Evolutionary conservation across 2,888 invertebrate genomes (phyloP), one percentile per base, ranked within the genome.

Genomic region (Raillietiella orientalis): DNA sequence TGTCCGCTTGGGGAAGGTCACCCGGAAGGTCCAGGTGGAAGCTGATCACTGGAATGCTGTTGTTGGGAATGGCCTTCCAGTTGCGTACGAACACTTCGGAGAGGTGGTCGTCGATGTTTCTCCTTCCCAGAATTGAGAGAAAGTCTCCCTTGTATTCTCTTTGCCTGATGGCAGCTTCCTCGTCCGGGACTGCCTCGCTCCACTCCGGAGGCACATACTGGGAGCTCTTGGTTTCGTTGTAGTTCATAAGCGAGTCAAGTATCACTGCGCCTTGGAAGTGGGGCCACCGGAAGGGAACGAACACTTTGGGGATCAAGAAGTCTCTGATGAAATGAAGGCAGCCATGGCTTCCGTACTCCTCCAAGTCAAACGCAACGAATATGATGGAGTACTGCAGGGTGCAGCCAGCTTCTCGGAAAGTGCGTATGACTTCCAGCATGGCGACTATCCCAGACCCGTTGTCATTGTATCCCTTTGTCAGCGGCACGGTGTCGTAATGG

Each of bases 361-460:
- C 44, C 30, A 42, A 32, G 28, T 45, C 45, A 32, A 45, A 44
- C 2, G 43, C 41, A 4, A 44, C 44, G 29, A 44, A 45, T 23
- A 44, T 36, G n/a, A 44, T 32, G 6, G 39, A 36, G 29, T 39
- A 36, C 22, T 40, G 33, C 5, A 36, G 24, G 10, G 29, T 28
- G 23, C 35, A 33, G 3, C 33, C 33, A 13, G 37, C 34, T 26
- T 37, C 33, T 4, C 39, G 28, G 14, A 42, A 33, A 2, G 37
- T 35, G 10, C 41, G 27, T 3, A 42, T 41, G 14, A 38, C 36
- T 33, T 45, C 44, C 25, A 45, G 28, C 33, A 45, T 36, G 2
- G 41, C 41, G 4, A 41, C 35, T 24, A 43, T 34, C n/a, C 44
- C 44, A 5, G 41, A 42, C 5, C 44, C 44, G 35, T 45, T 44